Evolutionary conservation across 2,113 vertebrate species (phyloP), one percentile per base, ranked within the genome.

Genomic region (Tachysurus vachellii): DNA sequence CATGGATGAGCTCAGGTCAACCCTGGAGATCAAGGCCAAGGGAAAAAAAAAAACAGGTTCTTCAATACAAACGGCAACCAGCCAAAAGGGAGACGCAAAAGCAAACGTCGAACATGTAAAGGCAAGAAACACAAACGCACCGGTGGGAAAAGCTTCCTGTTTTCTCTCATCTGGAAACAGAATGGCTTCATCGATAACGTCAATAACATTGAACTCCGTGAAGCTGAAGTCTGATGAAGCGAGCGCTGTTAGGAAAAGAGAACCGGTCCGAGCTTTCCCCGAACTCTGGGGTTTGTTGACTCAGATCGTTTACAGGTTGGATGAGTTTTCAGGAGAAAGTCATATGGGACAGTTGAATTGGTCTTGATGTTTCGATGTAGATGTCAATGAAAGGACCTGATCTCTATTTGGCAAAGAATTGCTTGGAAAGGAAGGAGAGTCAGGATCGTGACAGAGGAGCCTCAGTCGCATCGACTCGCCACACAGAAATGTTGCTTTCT

Each of bases 181-280:
- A 77, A 54, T 4, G 2, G 17, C 21, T 47, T 12, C 13, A 1
- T 73, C 57, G 70, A 26, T 89, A 76, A 80, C 13, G 23, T 64
- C n/a, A 12, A 21, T 68, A 21, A 70, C 66, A 31, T 17, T 42
- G 81, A 71, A 12, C 28, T 86, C 76, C 50, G 16, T 83, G 53
- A 76, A 23, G 57, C 80, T 71, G 9, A 86, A 80, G 64, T 11
- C 4, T 17, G 50, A 68, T 80, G 53, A 79, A 83, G 61, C 16
- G 9, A 82, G 28, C 11, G 10, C 8, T 26, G 11, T n/a, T 26
- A 5, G 6, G 59, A 57, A 56, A 1, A 5, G 19, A 7, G 10
- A n/a, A n/a, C 61, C 7, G 23, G 2, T n/a, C 10, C n/a, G 26
- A 12, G 26, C 26, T 8, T 26, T 64, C 62, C 0, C 62, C n/a